These are phyloP conservation scores for Alethe castanea DNA, from an alignment of 2,113 vertebrate genomes.

Conservation along the genomic window DNA sequence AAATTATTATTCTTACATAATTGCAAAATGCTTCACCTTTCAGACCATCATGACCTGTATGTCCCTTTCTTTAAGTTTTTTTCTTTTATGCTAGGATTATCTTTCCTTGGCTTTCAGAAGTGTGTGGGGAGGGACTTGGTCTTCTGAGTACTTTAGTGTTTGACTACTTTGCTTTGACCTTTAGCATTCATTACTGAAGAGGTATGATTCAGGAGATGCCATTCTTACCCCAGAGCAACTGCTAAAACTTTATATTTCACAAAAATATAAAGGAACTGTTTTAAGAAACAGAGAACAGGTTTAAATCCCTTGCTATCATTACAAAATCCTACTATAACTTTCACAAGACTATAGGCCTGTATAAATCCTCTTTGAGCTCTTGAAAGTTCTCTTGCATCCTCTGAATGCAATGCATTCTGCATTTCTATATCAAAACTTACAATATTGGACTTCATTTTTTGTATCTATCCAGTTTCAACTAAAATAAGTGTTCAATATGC, in stretches of 20 bases:
- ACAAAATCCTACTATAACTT: background rate
- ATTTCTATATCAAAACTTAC: background rate
- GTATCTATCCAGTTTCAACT: background rate
- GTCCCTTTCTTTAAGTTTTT: background rate
- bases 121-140: background rate
- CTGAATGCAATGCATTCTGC: background rate
- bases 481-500: background rate
- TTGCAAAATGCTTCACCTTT: background rate
- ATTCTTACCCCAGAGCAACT: background rate
- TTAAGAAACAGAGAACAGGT: background rate
- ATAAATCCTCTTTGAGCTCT: background rate
- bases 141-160: background rate
- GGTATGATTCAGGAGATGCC: background rate
- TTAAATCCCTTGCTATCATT: background rate
- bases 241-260: background rate
- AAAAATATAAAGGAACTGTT: background rate
- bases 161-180: background rate
- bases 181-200: background rate
- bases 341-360: background rate
- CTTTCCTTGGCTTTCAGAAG: background rate
- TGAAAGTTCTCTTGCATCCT: background rate
- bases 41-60: background rate
- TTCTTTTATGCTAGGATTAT: background rate
- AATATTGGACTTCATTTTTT: background rate
- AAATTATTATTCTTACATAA: background rate